Evolutionary conservation across 2,888 invertebrate genomes (phyloP), one percentile per base, ranked within the genome.

Genomic region (Drosophila algonquin): DNA sequence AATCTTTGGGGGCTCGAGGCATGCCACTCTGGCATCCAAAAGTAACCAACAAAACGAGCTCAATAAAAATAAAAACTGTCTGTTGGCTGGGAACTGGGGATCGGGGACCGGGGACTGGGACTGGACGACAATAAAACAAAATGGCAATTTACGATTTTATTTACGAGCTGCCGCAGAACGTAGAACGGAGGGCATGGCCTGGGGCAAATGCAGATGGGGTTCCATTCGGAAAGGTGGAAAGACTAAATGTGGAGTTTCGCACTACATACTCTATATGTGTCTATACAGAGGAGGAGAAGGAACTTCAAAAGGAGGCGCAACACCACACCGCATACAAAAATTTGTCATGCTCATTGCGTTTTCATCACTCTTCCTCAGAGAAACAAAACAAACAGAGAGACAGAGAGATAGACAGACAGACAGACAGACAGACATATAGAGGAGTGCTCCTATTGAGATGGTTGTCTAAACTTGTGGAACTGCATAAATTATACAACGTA

Each of bases 51-150:
- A 89, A 85, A 85, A 85, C 85, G 85, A 80, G 89, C 87, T 82
- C 86, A 82, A 85, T 85, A 85, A 85, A 85, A 82, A 85, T 85
- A 85, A 85, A 85, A 85, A 82, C 89, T 80, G 86, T 82, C 87
- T 75, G 73, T 67, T 69, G 60, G 30, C 64, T 69, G 60, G 30
- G 71, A 24, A 32, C 32, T 35, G 56, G 40, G 10, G 40, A 27
- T 5, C 5, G 27, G 10, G 47, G 54, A 45, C 73, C 1, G 59
- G 24, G 71, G 27, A 6, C 73, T 70, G n/a, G 47, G 54, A 45
- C 73, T 70, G 73, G 46, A 67, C 61, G 75, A 82, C 83, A 85
- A 87, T 85, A 85, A 85, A 85, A 85, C 85, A 85, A 85, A 85
- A 80, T 85, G 83, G 78, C 89, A 85, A 85, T 85, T 85, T 87